Evolutionary conservation across 1,140 invertebrate genomes (phyloP), one percentile per base, ranked within the genome.

Genomic region (Magallana gigas): DNA sequence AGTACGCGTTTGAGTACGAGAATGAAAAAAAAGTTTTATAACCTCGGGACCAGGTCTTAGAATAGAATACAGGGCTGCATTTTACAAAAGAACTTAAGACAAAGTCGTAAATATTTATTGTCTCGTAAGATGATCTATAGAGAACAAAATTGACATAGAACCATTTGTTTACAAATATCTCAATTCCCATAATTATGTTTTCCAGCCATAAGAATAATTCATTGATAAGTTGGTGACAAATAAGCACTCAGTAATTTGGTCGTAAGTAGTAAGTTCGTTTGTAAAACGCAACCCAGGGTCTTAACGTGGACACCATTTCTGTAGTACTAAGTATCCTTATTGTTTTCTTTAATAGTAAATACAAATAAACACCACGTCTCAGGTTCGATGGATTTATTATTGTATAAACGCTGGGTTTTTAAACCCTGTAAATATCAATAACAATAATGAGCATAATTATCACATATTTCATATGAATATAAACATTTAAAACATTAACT

Each of bases 301-400:
- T n/a, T n/a, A 68, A 68, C 11, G 64, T 23, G 64, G 64, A n/a
- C 18, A 23, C 64, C 64, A 68, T 68, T 68, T 68, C 64, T 68
- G 64, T 68, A 18, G 29, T 23, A 68, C n/a, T n/a, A 23, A 36
- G 36, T 36, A 1, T 36, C 0, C 36, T 3, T 36, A 36, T 36
- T 5, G 36, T 36, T 36, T 36, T 68, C n/a, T 68, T 23, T 18
- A 23, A n/a, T 64, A n/a, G 11, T 6, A 18, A 0, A 68, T 8
- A 68, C 6, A 23, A 68, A 18, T 6, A 68, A 23, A n/a, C 7
- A 9, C 64, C 29, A 23, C 29, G 64, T 16, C 64, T 68, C n/a
- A 68, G 64, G 64, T 68, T 68, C 64, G 14, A 16, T 23, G 9
- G 8, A 18, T 68, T 68, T 68, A 68, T 68, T 68, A 68, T 0